Conservation (phyloP, 2,888 invertebrate genomes). For the Lepeophtheirus nordmannii region DNA sequence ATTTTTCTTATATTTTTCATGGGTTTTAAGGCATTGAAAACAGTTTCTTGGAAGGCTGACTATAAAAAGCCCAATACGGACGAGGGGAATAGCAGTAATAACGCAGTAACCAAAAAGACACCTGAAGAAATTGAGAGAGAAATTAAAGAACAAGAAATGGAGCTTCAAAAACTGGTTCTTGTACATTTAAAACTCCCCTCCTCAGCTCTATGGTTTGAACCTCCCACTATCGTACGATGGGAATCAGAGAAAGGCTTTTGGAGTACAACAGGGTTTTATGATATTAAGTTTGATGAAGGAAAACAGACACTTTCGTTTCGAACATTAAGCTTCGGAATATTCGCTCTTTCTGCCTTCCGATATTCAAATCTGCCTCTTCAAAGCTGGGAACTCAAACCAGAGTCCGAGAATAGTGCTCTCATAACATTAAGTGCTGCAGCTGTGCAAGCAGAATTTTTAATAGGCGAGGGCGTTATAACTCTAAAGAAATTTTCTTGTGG, state of each 20-base stretch:
- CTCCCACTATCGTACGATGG: slow-evolving; percentile 55
- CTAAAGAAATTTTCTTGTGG: slow-evolving; percentile 22
- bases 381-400: slow-evolving; percentile 52
- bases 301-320: slow-evolving; percentile 48
- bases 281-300: slow-evolving; percentile 68
- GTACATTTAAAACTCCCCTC: slow-evolving; percentile 53
- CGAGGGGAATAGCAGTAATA: slow-evolving; percentile 13
- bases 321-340: slow-evolving; percentile 51
- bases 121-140: slow-evolving; percentile 30
- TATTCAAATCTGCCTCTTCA: slow-evolving; percentile 70
- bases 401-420: slow-evolving; percentile 11
- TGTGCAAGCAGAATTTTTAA: slow-evolving; percentile 22
- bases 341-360: slow-evolving; percentile 54
- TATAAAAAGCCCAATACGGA: slow-evolving; percentile 30
- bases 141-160: slow-evolving; percentile 42
- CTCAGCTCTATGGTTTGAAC: slow-evolving; percentile 59
- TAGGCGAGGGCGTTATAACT: slow-evolving; percentile 15
- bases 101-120: slow-evolving; percentile 28
- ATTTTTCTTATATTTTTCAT: background rate
- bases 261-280: slow-evolving; percentile 57
- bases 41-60: slow-evolving; percentile 29
- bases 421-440: slow-evolving; percentile 20
- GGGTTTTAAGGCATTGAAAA: slow-evolving; percentile 25
- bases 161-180: slow-evolving; percentile 53
- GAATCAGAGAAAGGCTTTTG: slow-evolving; percentile 43